These are phyloP conservation scores for Campylorhamphus procurvoides DNA, from an alignment of 2,113 vertebrate species.

Conservation along the genomic window DNA sequence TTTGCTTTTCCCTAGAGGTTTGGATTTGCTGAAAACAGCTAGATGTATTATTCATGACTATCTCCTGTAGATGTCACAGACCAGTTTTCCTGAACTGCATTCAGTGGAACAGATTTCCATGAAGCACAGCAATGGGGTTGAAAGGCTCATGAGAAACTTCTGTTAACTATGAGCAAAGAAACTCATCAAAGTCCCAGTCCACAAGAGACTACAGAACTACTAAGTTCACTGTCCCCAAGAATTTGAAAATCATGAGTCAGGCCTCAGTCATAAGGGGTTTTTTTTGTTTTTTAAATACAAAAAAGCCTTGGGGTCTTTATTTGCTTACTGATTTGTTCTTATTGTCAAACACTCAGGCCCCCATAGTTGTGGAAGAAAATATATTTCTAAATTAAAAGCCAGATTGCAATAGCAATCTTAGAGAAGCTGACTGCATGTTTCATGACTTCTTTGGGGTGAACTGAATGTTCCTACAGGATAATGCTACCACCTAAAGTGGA, in stretches of 20 bases:
- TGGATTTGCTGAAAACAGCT: background rate
- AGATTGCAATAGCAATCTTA: background rate
- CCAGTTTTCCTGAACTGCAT: background rate
- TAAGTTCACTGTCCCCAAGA: background rate
- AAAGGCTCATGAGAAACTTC: constrained; percentile 7
- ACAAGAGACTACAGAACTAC: background rate
- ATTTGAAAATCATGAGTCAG: constrained; percentile 4
- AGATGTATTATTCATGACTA: background rate
- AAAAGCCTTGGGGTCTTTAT: background rate
- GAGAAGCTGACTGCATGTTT: background rate
- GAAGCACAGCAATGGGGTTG: background rate
- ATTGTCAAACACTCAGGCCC: background rate
- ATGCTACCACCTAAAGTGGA: background rate
- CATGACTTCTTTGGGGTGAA: background rate
- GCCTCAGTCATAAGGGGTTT: background rate
- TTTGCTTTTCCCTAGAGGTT: background rate
- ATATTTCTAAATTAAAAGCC: background rate
- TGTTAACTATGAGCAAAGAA: background rate
- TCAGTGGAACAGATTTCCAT: background rate
- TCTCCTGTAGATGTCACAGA: background rate
- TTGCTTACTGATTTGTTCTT: constrained; percentile 19
- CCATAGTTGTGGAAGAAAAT: background rate
- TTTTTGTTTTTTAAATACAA: background rate
- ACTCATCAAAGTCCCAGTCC: background rate
- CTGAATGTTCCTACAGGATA: background rate